Base-by-base conservation (phyloP, 2,797 vertebrate species). In the Microcaecilia unicolor region DNA sequence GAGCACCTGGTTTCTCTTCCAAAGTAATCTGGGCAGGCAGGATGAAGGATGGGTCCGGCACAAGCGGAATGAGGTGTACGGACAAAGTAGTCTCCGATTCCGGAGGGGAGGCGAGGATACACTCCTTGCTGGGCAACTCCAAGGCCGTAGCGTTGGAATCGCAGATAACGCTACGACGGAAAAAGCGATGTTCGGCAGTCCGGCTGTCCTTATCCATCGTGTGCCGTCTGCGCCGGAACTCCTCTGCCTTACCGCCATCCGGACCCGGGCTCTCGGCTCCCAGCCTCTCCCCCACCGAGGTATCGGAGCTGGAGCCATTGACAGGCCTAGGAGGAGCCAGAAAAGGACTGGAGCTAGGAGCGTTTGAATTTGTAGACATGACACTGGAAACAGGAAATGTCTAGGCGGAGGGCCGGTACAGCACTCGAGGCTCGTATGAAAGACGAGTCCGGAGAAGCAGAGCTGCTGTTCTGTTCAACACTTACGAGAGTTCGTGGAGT, bases 171-270 rank as follows among this genome's bases (percentile, higher is more conserved):
- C 94, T 97, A 35, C 94, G 91, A 27, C 95, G 88, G 64, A 98
- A 97, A 62, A 98, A 98, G 15, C 95, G 88, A 64, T 98, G 95
- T 71, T 98, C 92, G 0, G 87, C 88, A 9, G 86, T 85, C 16
- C 90, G 93, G 38, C 89, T 90, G 78, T 98, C 95, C 64, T 92
- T 87, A 50, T 98, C 95, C 95, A 98, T 96, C 1, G 95, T 98
- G 80, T 98, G 94, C 34, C 93, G 91, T 38, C 95, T 87, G 2
- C 90, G 88, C 22, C 82, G 87, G 53, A 97, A 91, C 51, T 85
- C 91, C 1, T 87, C 81, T 1, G 61, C 64, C 43, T 73, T 61
- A 44, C 65, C 62, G 4, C 22, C 58, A 1, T 59, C 64, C 15
- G 48, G 36, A 6, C 23, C 37, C 4, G 49, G 57, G 19, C 25